Evolutionary conservation across 2,888 invertebrate species (phyloP).

Genomic region (Cephus runcator): DNA sequence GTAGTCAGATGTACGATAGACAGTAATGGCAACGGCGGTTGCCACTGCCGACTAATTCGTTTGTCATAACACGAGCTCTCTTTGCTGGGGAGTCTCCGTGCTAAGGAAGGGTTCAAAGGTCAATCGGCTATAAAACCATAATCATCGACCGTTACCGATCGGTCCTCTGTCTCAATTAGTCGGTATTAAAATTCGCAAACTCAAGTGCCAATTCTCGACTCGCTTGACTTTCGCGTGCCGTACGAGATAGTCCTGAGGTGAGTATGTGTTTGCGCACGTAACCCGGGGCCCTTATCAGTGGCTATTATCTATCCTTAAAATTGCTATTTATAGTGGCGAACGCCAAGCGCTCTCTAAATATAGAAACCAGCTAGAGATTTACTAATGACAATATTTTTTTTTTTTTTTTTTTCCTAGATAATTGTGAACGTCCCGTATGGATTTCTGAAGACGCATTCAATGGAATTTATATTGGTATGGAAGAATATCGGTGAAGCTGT

Average conservation of each 20-base stretch:
- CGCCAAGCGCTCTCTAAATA: background rate
- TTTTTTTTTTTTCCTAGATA: background rate
- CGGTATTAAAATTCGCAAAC: background rate
- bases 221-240: background rate
- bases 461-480: background rate
- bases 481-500: background rate
- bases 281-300: background rate
- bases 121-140: background rate
- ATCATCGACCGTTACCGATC: background rate
- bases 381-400: background rate
- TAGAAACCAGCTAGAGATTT: background rate
- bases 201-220: background rate
- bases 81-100: constrained; percentile 38
- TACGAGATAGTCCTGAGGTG: background rate
- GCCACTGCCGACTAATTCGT: constrained; percentile 54
- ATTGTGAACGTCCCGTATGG: background rate
- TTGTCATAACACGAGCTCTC: constrained; percentile 57
- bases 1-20: constrained; percentile 57
- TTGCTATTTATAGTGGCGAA: background rate
- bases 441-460: background rate
- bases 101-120: background rate
- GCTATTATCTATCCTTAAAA: background rate
- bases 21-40: constrained; percentile 41
- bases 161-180: background rate
- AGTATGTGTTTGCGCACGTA: background rate